Evolutionary conservation across 1,140 invertebrate genomes (phyloP), one percentile per base, ranked within the genome.

Genomic region (Hydropsyche tenuis): DNA sequence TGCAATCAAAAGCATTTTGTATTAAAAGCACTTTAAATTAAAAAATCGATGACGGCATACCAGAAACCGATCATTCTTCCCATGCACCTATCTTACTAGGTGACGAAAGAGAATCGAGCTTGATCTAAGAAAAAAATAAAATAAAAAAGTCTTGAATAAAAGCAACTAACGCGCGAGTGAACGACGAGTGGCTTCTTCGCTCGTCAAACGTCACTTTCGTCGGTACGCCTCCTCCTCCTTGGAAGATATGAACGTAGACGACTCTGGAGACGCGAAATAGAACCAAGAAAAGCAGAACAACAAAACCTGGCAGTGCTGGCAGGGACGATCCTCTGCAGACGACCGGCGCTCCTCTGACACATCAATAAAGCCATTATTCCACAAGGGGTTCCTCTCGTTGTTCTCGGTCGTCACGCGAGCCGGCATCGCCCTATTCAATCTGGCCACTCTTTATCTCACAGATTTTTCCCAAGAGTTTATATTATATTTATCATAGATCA

Each of bases 361-460:
- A 79, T 80, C 79, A 80, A 80, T 80, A 80, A 80, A 79, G 79
- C 77, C 76, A 80, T 80, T 80, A 80, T 80, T 80, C 79, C 78
- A 76, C 51, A 53, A 69, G 64, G 53, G 71, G 25, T 53, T 22
- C 62, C 71, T 79, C 79, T 75, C 65, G 64, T 37, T 37, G 30
- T 46, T 77, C 66, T 65, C 27, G 27, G 72, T 75, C 76, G 77
- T 79, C 79, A 79, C 78, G 78, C 78, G 46, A 69, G 75, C 73
- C 72, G 30, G 74, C 79, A 81, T 81, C 79, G 75, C 77, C 73
- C 76, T 74, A 74, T 77, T 79, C 79, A 79, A 81, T 81, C 80
- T 80, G 78, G 77, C 75, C 16, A 48, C 45, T 73, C 76, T 77
- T 77, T 77, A 75, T 77, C 76, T 70, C 51, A 75, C 75, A 73